phyloP scores from a whole-genome alignment of 2,797 vertebrate genomes.

The Coendou prehensilis region DNA sequence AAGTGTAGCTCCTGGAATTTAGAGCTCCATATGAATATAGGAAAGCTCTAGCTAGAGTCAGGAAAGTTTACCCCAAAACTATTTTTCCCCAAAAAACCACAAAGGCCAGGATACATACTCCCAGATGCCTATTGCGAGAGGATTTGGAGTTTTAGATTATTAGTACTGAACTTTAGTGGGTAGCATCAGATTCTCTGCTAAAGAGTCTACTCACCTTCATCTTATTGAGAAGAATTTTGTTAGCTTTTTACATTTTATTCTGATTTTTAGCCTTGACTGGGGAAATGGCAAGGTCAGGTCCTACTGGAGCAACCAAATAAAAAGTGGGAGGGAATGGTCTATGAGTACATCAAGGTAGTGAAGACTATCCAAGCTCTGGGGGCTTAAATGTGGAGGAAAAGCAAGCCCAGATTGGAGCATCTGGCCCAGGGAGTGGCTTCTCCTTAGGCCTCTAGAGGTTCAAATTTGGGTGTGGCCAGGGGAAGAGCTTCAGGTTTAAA shows the following conservation, averaged over 20 bases:
- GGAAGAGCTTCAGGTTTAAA: neutral
- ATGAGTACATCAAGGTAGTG: neutral
- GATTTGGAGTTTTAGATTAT: neutral
- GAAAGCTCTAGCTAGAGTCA: neutral
- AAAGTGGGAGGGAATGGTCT: neutral
- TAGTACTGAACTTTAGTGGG: neutral
- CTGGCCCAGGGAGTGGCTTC: neutral
- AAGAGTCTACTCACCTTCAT: neutral
- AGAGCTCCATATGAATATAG: neutral
- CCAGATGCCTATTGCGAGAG: neutral
- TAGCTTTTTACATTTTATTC: neutral
- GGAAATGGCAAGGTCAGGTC: neutral
- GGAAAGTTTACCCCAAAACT: neutral
- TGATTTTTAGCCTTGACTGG: neutral
- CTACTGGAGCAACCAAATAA: neutral
- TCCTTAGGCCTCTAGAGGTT: fast-evolving
- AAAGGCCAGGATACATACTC: neutral
- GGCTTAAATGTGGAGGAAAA: neutral
- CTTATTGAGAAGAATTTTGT: neutral
- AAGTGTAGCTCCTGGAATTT: neutral
- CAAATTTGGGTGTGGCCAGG: neutral
- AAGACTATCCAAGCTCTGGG: neutral
- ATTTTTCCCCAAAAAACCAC: neutral
- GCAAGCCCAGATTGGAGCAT: neutral
- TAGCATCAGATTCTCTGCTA: neutral